Base-by-base conservation (phyloP, 2,888 invertebrate species). In the Charanyca ferruginea region DNA sequence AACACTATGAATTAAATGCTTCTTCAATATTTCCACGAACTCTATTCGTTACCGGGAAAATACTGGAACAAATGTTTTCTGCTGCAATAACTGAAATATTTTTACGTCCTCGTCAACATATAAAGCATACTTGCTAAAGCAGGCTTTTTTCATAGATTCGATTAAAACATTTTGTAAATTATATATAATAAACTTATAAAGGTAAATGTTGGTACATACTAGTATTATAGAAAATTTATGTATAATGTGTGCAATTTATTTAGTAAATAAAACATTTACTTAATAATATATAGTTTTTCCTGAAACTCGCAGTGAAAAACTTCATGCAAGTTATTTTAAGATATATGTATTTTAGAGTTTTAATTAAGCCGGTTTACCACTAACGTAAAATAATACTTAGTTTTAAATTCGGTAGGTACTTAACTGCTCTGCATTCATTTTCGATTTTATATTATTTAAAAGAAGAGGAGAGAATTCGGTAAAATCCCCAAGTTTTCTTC, bases 21-120 rank as follows among this genome's bases (percentile, higher is more conserved):
- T 72, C 51, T 45, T 22, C 38, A 23, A 51, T 72, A 67, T 45
- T 67, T 71, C 71, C 28, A 49, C 42, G 61, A 66, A 66, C 35
- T 49, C 18, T 66, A 54, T 47, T 18, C 16, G 49, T 49, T 51
- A 28, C 38, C 62, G 13, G 49, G 18, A 48, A 58, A 49, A 25
- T 23, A 57, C 16, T 49, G 2, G 35, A 22, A 28, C n/a, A 16
- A 61, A 71, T 71, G 22, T 61, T 44, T 66, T 38, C 22, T 70
- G 22, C 49, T 49, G 61, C 11, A 44, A n/a, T 49, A 35, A 51
- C 35, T 18, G 18, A 13, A 42, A 38, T 60, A 66, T 20, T 1
- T 35, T 35, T n/a, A 1, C 8, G 48, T 42, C 25, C 2, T 18
- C n/a, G 2, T 42, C 9, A 22, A 59, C 11, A 11, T 32, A 32